These are phyloP conservation scores for Cotesia chilonis DNA, from an alignment of 1,140 invertebrate species.

Conservation along the genomic window DNA sequence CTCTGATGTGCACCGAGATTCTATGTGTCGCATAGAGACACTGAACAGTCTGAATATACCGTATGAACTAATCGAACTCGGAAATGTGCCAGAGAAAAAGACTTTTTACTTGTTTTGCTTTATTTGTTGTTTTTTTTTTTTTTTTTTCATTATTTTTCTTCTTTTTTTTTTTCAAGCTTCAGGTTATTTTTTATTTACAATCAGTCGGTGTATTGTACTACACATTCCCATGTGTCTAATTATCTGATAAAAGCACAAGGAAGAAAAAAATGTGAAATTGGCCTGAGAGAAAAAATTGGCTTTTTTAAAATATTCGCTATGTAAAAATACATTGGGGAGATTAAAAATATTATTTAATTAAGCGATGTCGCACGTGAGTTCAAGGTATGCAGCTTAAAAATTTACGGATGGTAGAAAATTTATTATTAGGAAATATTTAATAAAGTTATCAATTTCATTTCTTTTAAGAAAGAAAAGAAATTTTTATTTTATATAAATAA, in stretches of 20 bases:
- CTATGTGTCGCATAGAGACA: neutral
- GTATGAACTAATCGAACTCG: constrained; percentile 18
- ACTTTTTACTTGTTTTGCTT: neutral
- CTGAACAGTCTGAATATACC: neutral
- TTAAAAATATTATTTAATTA: neutral
- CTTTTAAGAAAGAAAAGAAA: no score
- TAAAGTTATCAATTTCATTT: no score
- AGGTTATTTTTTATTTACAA: no score
- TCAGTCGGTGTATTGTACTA: no score
- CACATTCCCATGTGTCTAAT: constrained; percentile 15
- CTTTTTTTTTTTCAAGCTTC: neutral
- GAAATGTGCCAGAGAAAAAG: constrained; percentile 24
- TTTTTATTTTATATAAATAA: no score
- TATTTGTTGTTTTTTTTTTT: neutral
- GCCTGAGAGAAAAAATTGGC: neutral
- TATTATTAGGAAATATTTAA: no score
- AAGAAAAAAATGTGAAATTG: neutral
- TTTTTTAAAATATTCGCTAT: neutral
- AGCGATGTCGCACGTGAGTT: no score
- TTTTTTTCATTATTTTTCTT: neutral
- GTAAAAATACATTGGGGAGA: neutral
- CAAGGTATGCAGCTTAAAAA: no score
- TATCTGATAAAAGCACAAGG: neutral
- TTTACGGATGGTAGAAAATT: no score
- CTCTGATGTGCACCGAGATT: constrained; percentile 9